A percentile compares a stretch with the other conserved stretches of the same genome.
Evolutionary conservation across 2,113 vertebrate species (phyloP).

Genomic region (Gallinago media): DNA sequence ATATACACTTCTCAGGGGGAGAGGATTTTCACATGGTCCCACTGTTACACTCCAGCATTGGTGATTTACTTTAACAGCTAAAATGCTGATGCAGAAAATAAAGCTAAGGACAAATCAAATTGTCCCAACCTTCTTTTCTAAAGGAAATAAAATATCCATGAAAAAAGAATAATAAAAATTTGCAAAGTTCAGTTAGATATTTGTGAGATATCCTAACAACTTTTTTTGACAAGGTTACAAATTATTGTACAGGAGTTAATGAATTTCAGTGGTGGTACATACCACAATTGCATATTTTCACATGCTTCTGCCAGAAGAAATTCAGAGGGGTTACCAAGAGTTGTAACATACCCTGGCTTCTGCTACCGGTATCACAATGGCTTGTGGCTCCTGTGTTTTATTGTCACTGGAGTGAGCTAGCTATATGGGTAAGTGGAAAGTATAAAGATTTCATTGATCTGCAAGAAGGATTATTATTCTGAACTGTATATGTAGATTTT

Average conservation of each 20-base stretch:
- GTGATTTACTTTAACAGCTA: not conserved
- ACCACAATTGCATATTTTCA: not conserved
- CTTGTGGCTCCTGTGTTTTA: not conserved
- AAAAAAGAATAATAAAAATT: not conserved
- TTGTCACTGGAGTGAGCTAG: not conserved
- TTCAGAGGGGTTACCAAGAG: not conserved
- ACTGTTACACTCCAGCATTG: not conserved
- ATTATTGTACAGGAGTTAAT: not conserved
- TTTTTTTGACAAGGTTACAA: not conserved
- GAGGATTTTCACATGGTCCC: not conserved
- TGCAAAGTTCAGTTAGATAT: not conserved
- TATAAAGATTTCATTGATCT: not conserved
- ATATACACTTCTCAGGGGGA: not conserved
- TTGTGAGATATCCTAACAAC: not conserved
- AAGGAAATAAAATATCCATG: not conserved
- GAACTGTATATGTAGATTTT: not conserved
- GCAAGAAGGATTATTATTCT: not conserved
- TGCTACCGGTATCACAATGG: accelerated
- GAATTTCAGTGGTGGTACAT: no score
- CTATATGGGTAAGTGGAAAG: not conserved
- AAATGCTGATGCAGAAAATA: not conserved
- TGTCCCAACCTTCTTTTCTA: not conserved
- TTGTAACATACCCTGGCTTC: not conserved
- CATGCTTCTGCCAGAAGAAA: not conserved
- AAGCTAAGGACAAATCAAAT: not conserved